phyloP scores from a whole-genome alignment of 1,140 invertebrate species.

The Drosophila punjabiensis region DNA sequence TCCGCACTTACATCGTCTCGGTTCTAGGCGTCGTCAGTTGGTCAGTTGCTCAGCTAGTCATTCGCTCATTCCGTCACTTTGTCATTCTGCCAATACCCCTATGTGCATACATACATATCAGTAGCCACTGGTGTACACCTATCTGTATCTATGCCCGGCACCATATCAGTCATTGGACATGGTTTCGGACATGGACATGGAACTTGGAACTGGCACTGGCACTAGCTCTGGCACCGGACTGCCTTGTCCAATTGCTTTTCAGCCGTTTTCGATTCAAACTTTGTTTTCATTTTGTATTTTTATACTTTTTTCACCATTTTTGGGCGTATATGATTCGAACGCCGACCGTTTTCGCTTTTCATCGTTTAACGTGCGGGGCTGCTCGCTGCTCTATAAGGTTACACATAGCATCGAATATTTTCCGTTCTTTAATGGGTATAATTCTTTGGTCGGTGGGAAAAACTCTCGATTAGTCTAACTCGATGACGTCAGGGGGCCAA shows the following conservation, averaged over 20 bases:
- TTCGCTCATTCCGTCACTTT: slow-evolving; percentile 21
- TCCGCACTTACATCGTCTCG: slow-evolving; percentile 25
- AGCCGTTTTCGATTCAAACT: slow-evolving; percentile 66
- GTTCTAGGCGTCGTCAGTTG: slow-evolving; percentile 58
- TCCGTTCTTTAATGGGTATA: slow-evolving; percentile 71
- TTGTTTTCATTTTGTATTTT: slow-evolving; percentile 45
- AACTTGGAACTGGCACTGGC: slow-evolving; percentile 35
- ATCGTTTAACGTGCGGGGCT: slow-evolving; percentile 37
- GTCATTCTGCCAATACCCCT: slow-evolving; percentile 18
- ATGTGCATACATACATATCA: slow-evolving; percentile 14
- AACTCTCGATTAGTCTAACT: slow-evolving; percentile 35
- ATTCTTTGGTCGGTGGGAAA: slow-evolving; percentile 41
- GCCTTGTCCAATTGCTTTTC: slow-evolving; percentile 75
- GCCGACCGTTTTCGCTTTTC: slow-evolving; percentile 67
- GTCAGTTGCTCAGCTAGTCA: slow-evolving; percentile 29
- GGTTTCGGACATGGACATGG: slow-evolving; percentile 49
- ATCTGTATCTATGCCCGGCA: slow-evolving; percentile 52
- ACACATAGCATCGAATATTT: slow-evolving; percentile 67
- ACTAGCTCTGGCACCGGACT: slow-evolving; percentile 49
- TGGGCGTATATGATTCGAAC: slow-evolving; percentile 66
- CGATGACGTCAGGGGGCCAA: slow-evolving; percentile 30
- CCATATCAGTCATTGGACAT: slow-evolving; percentile 67
- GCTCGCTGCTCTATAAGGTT: slow-evolving; percentile 34
- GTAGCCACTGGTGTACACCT: slow-evolving; percentile 18
- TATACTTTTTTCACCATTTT: slow-evolving; percentile 75